Base-by-base conservation (phyloP, 1,140 invertebrate genomes). In the Lerema accius region DNA sequence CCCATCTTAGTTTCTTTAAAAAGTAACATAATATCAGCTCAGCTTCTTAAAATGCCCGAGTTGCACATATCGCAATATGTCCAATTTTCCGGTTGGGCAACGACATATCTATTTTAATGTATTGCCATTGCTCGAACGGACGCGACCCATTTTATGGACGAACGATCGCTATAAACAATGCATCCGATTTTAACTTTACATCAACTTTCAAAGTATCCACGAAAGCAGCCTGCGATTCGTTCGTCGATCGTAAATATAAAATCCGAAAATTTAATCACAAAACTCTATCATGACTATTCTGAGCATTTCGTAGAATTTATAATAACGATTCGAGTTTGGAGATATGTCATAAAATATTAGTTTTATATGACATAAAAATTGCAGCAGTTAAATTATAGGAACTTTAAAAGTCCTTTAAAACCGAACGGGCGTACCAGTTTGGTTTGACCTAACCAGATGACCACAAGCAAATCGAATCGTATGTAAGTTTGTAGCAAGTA, bases 151-250 rank as follows among this genome's bases (percentile, higher is more conserved):
- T 72, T 80, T 69, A 71, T 63, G 43, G 69, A 46, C 49, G 60
- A 71, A 62, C 56, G 56, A 51, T 49, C 15, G 49, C 55, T 68
- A 82, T 77, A 80, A 80, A 76, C 69, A 71, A 71, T 60, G 53
- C 40, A 61, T 69, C 48, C 48, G 46, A 67, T 56, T 16, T 23
- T 60, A 61, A 45, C 26, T 39, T 53, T 45, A 63, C 7, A 60
- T 35, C 39, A 58, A 67, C 46, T 59, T 55, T 23, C 17, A 46
- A 62, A 63, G 51, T 56, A 55, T 49, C 19, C 6, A 43, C 11
- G 17, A 42, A 11, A 26, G 13, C 28, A 42, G 17, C 37, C 13
- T 14, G 1, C 19, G 50, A 55, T 55, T 55, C 15, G 19, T 19
- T 6, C 17, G 37, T 17, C 37, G n/a, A 13, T 26, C 37, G 50